Conservation (phyloP, 2,113 vertebrate genomes). For the pig (Sus scrofa) region DNA sequence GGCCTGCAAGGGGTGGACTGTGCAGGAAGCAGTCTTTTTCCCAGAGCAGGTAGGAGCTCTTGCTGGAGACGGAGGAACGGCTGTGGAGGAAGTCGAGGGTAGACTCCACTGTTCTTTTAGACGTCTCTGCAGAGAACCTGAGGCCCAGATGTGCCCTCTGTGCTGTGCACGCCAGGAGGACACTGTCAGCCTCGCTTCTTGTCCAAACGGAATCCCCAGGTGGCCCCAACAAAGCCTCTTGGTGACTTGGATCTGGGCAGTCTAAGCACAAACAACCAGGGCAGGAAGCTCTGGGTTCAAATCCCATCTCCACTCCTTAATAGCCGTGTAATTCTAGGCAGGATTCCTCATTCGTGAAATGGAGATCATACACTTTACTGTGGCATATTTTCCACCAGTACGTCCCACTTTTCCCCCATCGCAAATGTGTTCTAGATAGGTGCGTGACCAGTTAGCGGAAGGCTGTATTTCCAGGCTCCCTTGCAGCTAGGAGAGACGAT, state of each 20-base stretch:
- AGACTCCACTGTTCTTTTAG: too few species aligned
- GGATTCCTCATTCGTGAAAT: background rate
- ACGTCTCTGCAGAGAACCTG: too few species aligned
- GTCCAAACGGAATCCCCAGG: background rate
- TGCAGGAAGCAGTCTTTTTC: background rate
- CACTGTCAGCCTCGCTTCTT: background rate
- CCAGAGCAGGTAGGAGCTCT: background rate
- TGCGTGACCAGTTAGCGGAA: fast-evolving
- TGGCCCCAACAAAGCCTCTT: background rate
- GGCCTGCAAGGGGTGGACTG: background rate
- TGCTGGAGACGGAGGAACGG: background rate
- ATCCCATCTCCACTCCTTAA: background rate
- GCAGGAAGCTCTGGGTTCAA: background rate
- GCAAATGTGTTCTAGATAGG: background rate
- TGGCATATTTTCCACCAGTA: background rate
- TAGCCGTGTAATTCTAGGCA: background rate
- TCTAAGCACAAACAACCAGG: background rate
- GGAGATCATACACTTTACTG: background rate
- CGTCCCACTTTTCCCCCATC: background rate
- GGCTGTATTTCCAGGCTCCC: background rate
- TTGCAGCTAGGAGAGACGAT: background rate
- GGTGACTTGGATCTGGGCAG: background rate
- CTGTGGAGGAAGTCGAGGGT: background rate
- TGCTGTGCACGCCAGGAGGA: background rate
- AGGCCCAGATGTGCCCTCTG: too few species aligned